Conservation (phyloP, 2,888 invertebrate species). For the Drosophila merina region DNA sequence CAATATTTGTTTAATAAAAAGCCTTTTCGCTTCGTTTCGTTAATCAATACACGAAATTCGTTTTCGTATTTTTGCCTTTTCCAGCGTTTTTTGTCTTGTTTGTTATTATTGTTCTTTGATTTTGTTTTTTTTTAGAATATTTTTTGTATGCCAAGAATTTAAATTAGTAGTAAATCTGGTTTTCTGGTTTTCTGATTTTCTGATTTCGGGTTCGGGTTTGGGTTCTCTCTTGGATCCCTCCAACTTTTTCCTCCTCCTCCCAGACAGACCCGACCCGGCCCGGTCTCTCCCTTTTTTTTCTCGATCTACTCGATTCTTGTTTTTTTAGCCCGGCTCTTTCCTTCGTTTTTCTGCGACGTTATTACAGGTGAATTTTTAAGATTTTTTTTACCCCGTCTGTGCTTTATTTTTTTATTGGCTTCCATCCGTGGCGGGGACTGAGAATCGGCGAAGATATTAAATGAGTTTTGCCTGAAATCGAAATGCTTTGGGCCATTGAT, state of each 20-base stretch:
- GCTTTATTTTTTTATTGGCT: constrained; percentile 19
- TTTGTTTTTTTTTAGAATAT: constrained; percentile 48
- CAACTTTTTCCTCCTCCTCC: constrained; percentile 5
- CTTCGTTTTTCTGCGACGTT: constrained; percentile 66
- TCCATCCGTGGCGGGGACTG: constrained; percentile 15
- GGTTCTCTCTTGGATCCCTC: constrained; percentile 20
- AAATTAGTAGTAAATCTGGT: constrained; percentile 79
- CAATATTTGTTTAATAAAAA: constrained; percentile 75
- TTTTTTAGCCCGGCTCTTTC: constrained; percentile 39
- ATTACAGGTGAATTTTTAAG: constrained; percentile 68
- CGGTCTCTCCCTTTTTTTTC: constrained; percentile 24
- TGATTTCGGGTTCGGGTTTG: constrained; percentile 70
- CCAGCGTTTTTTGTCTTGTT: constrained; percentile 17
- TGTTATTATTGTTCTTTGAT: constrained; percentile 28
- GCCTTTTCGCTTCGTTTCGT: constrained; percentile 68
- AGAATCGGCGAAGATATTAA: constrained; percentile 35
- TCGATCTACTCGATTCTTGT: constrained; percentile 52
- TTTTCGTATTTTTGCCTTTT: constrained; percentile 30
- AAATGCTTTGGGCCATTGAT: constrained; percentile 48
- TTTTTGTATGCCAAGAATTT: constrained; percentile 75
- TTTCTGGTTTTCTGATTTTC: constrained; percentile 76
- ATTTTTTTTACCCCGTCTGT: constrained; percentile 20
- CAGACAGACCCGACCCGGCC: not conserved
- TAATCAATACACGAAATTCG: constrained; percentile 61
- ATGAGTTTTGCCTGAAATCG: constrained; percentile 52